A percentile compares a stretch with the other conserved stretches of the same genome.
Evolutionary conservation across 2,113 vertebrate genomes (phyloP).

Genomic region (Rattus norvegicus): GRCr8 NC_086022.1:147208501-147209000

Average conservation of each 20-base stretch:
- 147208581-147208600: fast-evolving
- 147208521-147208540: not conserved
- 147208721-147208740: not conserved
- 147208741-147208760: not conserved
- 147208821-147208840: not conserved
- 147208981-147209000: not conserved
- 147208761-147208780: not conserved
- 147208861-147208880: not conserved
- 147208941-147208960: not conserved
- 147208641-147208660: too few relatives aligned
- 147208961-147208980: not conserved
- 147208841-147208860: not conserved
- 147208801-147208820: not conserved
- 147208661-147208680: not conserved
- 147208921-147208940: not conserved
- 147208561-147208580: not conserved
- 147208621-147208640: not conserved
- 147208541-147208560: not conserved
- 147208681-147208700: not conserved
- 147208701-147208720: not conserved
- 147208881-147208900: not conserved
- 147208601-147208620: not conserved
- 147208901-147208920: not conserved
- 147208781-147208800: not conserved
- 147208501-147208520: not conserved